A percentile compares a stretch with the other conserved stretches of the same genome.
phyloP scores from a whole-genome alignment of 2,113 vertebrate species.

The Calidris pugnax region DNA sequence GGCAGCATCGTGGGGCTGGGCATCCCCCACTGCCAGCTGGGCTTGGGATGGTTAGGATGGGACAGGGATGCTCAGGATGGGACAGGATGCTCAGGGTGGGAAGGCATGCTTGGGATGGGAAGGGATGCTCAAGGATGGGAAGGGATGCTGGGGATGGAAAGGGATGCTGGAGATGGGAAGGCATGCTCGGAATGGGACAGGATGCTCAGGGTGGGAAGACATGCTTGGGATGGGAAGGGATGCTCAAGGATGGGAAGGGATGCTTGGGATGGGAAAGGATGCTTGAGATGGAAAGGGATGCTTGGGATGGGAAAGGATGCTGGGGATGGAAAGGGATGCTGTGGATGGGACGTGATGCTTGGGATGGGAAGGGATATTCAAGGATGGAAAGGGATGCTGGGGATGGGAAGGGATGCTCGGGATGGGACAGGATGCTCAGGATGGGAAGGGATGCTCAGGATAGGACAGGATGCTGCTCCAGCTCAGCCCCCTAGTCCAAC shows the following conservation, averaged over 20 bases:
- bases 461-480: not conserved
- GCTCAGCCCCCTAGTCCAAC: not conserved
- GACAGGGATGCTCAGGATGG: not conserved
- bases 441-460: too few species aligned
- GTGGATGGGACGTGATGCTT: too few species aligned
- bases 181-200: not conserved
- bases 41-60: not conserved
- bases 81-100: not conserved
- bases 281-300: too few species aligned
- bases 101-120: not conserved
- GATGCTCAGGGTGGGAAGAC: not conserved
- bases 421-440: too few species aligned
- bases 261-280: not conserved
- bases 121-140: too few species aligned
- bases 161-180: too few species aligned
- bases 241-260: too few species aligned
- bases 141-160: not conserved
- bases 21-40: accelerated
- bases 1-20: not conserved
- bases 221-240: not conserved
- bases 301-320: not conserved
- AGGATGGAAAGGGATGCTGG: too few species aligned
- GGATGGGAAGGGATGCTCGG: too few species aligned
- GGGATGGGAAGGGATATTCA: too few species aligned
- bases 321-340: too few species aligned